A percentile compares a stretch with the other conserved stretches of the same genome.
These are phyloP conservation scores for Heliornis fulica DNA, from an alignment of 2,113 vertebrate genomes.

Conservation along the genomic window DNA sequence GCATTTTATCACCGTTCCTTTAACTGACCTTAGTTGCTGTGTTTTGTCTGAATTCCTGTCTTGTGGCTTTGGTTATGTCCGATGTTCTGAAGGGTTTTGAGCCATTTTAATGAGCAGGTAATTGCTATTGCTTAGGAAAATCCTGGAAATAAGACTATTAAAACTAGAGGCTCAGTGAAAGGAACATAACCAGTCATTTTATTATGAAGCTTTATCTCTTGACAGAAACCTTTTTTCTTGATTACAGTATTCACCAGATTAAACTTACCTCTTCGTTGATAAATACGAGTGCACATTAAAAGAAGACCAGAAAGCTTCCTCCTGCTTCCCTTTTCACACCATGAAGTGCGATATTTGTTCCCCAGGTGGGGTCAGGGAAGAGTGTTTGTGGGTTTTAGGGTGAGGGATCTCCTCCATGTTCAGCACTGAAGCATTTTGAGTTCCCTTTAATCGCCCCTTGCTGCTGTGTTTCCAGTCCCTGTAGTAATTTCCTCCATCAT, in stretches of 20 bases:
- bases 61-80: not conserved
- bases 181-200: not conserved
- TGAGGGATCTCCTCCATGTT: not conserved
- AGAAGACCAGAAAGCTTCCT: not conserved
- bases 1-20: not conserved
- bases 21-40: not conserved
- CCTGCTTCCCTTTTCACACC: not conserved
- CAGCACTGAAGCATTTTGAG: not conserved
- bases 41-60: not conserved
- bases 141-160: not conserved
- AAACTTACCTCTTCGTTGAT: not conserved
- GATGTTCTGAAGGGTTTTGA: not conserved
- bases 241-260: not conserved
- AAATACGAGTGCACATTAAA: not conserved
- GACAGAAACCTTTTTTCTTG: not conserved
- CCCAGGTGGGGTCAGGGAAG: not conserved
- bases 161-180: not conserved
- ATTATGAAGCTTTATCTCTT: not conserved
- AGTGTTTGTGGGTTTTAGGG: not conserved
- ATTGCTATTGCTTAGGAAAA: not conserved
- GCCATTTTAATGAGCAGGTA: not conserved
- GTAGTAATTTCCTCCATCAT: not conserved
- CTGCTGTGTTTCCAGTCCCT: not conserved
- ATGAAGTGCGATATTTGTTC: not conserved
- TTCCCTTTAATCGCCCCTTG: not conserved